phyloP scores from a whole-genome alignment of 2,113 vertebrate genomes.

The Podarcis muralis region DNA sequence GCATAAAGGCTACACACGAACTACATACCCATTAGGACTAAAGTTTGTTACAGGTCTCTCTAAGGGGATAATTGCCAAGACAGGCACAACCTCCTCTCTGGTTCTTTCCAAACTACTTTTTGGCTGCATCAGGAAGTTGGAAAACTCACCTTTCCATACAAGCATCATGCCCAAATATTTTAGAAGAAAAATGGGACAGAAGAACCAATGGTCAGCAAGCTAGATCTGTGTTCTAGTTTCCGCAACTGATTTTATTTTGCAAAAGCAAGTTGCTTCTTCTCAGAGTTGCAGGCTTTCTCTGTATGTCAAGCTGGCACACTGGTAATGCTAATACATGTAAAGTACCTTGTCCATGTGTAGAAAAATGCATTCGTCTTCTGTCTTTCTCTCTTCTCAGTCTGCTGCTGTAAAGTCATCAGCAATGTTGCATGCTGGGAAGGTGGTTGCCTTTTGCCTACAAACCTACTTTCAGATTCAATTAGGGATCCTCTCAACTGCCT shows the following conservation, averaged over 20 bases:
- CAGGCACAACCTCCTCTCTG: too few species aligned
- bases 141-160: neutral
- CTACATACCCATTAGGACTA: too few species aligned
- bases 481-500: constrained; percentile 39
- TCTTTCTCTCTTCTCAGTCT: neutral
- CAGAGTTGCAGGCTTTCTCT: neutral
- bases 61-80: too few species aligned
- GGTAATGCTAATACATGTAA: neutral
- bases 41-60: too few species aligned
- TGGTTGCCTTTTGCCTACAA: constrained; percentile 30
- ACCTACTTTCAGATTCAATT: constrained; percentile 35
- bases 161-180: neutral
- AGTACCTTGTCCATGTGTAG: neutral
- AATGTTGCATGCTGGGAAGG: neutral
- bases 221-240: neutral
- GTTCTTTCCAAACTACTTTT: too few species aligned
- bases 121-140: neutral
- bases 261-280: neutral
- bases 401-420: constrained; percentile 34
- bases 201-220: neutral
- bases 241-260: neutral
- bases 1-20: too few species aligned
- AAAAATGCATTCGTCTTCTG: neutral
- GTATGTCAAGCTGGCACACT: neutral
- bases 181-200: neutral